Percentiles rank a stretch among this genome's conserved stretches.
These are phyloP conservation scores for Halictus rubicundus DNA, from an alignment of 1,140 invertebrate genomes.

Conservation along the genomic window DNA sequence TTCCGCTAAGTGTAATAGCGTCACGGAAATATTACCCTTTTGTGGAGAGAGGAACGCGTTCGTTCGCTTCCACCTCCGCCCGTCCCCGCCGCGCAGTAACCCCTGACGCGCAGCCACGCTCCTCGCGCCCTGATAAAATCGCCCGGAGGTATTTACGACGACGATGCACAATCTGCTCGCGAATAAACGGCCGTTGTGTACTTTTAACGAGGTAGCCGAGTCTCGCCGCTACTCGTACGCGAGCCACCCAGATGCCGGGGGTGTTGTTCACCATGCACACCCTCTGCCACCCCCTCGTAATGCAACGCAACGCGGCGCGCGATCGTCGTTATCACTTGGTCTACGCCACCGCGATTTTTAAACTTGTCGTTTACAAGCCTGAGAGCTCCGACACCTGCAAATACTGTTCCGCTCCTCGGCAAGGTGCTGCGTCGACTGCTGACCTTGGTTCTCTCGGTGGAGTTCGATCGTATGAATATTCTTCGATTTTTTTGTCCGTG, in stretches of 20 bases:
- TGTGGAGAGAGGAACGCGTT: conserved; percentile 60
- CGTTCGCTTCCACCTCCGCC: background rate
- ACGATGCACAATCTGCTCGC: conserved; percentile 69
- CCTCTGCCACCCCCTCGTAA: too few species aligned
- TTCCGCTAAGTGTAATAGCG: conserved; percentile 74
- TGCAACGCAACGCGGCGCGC: background rate
- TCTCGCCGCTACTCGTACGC: conserved; percentile 4
- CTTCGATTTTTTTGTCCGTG: too few species aligned
- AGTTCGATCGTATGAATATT: too few species aligned
- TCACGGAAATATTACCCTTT: conserved; percentile 74
- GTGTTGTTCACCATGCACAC: background rate
- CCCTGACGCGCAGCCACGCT: background rate
- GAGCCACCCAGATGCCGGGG: background rate
- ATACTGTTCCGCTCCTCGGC: too few species aligned
- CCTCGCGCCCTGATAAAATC: conserved; percentile 67
- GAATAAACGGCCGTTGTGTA: conserved; percentile 58
- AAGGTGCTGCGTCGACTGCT: too few species aligned
- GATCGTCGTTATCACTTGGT: conserved; percentile 10
- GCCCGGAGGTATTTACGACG: conserved; percentile 70
- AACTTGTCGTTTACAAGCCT: too few species aligned
- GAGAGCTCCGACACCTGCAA: too few species aligned
- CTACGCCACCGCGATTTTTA: conserved; percentile 4
- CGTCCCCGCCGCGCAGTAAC: too few species aligned
- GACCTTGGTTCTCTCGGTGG: too few species aligned
- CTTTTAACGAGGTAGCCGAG: conserved; percentile 57